phyloP scores from a whole-genome alignment of 2,888 invertebrate species.

The Rhagium mordax region DNA sequence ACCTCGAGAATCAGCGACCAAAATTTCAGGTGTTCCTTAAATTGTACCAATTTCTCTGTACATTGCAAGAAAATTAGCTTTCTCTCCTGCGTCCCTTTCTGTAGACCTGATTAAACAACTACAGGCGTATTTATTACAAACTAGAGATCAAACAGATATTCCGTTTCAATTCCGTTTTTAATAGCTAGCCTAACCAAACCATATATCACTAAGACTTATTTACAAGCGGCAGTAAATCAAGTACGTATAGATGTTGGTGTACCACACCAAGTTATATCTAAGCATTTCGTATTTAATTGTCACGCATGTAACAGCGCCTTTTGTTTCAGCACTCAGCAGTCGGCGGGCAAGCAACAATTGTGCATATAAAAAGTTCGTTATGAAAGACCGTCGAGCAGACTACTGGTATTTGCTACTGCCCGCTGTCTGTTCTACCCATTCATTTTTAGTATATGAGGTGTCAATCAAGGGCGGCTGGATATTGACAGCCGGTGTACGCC shows the following conservation, averaged over 20 bases:
- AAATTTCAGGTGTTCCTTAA: no score
- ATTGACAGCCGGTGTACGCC: constrained; percentile 51
- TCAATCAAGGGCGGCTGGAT: constrained; percentile 51
- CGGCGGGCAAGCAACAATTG: not conserved
- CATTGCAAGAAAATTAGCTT: not conserved
- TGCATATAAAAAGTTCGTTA: constrained; percentile 15
- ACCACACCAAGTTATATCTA: not conserved
- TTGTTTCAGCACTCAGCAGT: not conserved
- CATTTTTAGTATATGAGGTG: constrained; percentile 45
- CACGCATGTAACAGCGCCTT: not conserved
- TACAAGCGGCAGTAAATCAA: constrained; percentile 53
- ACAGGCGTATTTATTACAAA: not conserved
- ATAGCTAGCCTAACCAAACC: constrained; percentile 54
- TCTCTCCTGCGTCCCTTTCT: no score
- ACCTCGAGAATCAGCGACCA: no score
- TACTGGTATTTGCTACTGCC: constrained; percentile 50
- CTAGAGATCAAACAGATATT: not conserved
- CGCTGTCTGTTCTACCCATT: constrained; percentile 43
- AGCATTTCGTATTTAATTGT: not conserved
- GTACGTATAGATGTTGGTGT: not conserved
- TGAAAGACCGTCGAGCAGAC: constrained; percentile 21
- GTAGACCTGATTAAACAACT: not conserved
- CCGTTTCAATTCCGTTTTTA: constrained; percentile 41
- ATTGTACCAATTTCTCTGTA: no score
- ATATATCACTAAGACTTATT: constrained; percentile 55